Percentiles rank a stretch among this genome's conserved stretches.
Evolutionary conservation across 2,888 invertebrate species (phyloP).

Genomic region (Pachymerium ferrugineum): DNA sequence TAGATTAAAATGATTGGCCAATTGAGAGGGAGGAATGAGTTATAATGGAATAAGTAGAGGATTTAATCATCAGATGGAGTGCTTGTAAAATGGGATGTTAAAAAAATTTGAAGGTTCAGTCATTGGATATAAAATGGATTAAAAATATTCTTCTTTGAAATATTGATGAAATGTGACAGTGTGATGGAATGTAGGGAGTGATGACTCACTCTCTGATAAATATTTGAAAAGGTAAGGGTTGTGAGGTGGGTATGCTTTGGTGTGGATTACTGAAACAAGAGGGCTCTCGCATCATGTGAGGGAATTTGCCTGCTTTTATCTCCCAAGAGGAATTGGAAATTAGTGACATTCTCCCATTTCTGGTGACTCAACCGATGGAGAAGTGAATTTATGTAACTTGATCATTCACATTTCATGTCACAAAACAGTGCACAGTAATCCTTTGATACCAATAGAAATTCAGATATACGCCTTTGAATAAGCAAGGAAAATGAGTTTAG

Average conservation of each 20-base stretch:
- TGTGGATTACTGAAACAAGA: slow-evolving; percentile 3
- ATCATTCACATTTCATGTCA: slow-evolving; percentile 2
- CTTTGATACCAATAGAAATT: slow-evolving; percentile 14
- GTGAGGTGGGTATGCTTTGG: neutral
- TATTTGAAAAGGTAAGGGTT: slow-evolving; percentile 21
- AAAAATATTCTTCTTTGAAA: slow-evolving; percentile 4
- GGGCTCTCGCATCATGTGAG: neutral
- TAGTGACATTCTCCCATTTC: slow-evolving; percentile 17
- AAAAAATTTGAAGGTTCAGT: neutral
- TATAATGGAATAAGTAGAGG: too few species aligned
- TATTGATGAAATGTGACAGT: slow-evolving; percentile 15
- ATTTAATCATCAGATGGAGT: too few species aligned
- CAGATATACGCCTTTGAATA: neutral
- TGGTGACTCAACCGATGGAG: slow-evolving; percentile 21
- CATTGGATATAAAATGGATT: neutral
- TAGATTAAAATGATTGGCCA: neutral
- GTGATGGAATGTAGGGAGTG: neutral
- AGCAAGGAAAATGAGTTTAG: too few species aligned
- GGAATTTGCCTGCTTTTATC: slow-evolving; percentile 7
- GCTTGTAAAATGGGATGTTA: too few species aligned
- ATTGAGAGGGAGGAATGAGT: neutral
- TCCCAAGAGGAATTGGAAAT: slow-evolving; percentile 8
- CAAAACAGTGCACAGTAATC: slow-evolving; percentile 20
- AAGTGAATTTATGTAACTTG: slow-evolving; percentile 13
- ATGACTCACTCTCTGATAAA: neutral